Evolutionary conservation across 2,888 invertebrate genomes (phyloP), one percentile per base, ranked within the genome.

Genomic region (Nomada fabriciana): DNA sequence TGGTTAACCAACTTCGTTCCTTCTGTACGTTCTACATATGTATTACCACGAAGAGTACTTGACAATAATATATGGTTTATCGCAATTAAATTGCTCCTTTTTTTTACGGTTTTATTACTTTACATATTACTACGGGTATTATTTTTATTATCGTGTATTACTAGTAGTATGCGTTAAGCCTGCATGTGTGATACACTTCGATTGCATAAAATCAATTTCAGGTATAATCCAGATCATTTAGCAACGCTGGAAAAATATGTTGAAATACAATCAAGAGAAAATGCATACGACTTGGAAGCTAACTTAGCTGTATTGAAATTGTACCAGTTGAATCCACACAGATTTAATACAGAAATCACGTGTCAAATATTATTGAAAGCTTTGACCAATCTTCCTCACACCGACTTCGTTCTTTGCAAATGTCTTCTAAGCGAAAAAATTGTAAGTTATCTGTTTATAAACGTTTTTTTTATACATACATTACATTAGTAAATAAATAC

Each of bases 321-420:
- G 89, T 99, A 99, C 93, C 99, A 99, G 94, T 98, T 99, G 92
- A 98, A 99, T 94, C 98, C 99, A 0, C 96, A 96, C 80, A 96
- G 96, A 91, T 97, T 98, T 91, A 97, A 98, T 92, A 95, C 96
- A 63, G 96, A 97, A 75, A 96, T 99, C 53, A 97, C 98, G 2
- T 97, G 97, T 87, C 97, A 97, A 91, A 98, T 99, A 90, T 95
- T 99, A 61, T 94, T 99, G 88, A 99, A 99, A 94, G 98, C 99
- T 2, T 94, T 99, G 59, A 99, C 99, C 13, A 99, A 99, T 94
- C 96, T 99, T 89, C 99, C 99, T 0, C 98, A 99, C 92, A 98
- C 99, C 11, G 99, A 99, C 94, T 99, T 99, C 93, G 98, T 98
- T 64, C 95, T 99, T 86, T 99, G 99, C 95, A 99, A 99, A 94